Base-by-base conservation (phyloP, 2,888 invertebrate genomes). In the Acrocyrtus sp. region DNA sequence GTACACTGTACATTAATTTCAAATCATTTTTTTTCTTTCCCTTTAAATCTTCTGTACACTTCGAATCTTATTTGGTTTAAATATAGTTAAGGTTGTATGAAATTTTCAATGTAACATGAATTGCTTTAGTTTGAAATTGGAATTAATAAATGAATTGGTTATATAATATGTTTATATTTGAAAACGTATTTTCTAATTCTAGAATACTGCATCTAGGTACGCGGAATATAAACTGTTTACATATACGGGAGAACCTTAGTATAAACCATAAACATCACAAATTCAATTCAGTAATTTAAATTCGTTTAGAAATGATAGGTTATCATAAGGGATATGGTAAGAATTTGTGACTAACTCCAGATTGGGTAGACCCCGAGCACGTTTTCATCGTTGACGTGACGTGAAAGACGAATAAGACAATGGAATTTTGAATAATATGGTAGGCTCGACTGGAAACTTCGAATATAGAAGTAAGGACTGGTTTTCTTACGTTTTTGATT, bases 131-230 rank as follows among this genome's bases (percentile, higher is more conserved):
- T 58, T 45, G 1, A 34, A 66, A 66, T 66, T 51, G 34, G 66
- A 47, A 47, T 66, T 57, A 66, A 66, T 66, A 66, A 66, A 66
- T 26, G 19, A 58, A 58, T 58, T 47, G 58, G 58, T 58, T 58
- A 45, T 34, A 26, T 21, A 57, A 58, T 45, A 29, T 21, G 1
- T 29, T 12, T 39, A 2, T 19, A 21, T 39, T 39, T 6, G 2
- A 17, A 39, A 10, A 1, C 41, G n/a, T n/a, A n/a, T 56, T 39
- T 6, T 21, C 21, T 56, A 15, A 17, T 15, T 45, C 47, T 15
- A 45, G 27, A 8, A 51, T 27, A 51, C 34, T 29, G 12, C 29
- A 27, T 17, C 17, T 41, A 41, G 17, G 17, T 41, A 17, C 17
- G 6, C 12, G 34, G 12, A n/a, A n/a, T n/a, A n/a, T n/a, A n/a